Evolutionary conservation across 2,888 invertebrate genomes (phyloP).

Genomic region (Amiota minor): DNA sequence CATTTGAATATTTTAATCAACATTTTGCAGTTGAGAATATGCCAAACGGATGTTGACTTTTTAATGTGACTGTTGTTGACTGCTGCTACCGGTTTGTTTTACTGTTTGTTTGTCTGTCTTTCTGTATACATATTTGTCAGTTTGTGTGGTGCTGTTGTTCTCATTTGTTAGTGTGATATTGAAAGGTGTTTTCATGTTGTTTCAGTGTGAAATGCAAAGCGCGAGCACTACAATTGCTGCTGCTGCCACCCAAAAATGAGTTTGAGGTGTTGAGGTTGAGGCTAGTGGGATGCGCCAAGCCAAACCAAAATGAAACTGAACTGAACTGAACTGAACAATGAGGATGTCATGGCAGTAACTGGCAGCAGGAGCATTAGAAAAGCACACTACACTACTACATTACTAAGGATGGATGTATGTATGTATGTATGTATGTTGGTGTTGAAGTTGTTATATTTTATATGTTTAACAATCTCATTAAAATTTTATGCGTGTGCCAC

Average conservation of each 20-base stretch:
- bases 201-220: constrained; percentile 26
- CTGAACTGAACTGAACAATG: no score
- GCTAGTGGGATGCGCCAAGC: constrained; percentile 17
- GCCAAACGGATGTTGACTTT: constrained; percentile 16
- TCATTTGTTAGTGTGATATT: no score
- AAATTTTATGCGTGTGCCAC: constrained; percentile 65
- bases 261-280: neutral
- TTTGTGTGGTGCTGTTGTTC: neutral
- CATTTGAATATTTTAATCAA: constrained; percentile 26
- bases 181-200: neutral
- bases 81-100: neutral
- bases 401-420: neutral
- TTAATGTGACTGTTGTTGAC: neutral
- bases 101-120: neutral
- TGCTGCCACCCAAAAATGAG: constrained; percentile 8
- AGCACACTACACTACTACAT: constrained; percentile 5
- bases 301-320: no score
- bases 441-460: constrained; percentile 52
- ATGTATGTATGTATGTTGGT: neutral
- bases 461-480: constrained; percentile 66
- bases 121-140: neutral
- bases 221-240: neutral
- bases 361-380: no score
- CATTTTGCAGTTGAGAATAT: constrained; percentile 10
- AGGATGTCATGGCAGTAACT: no score